phyloP scores from a whole-genome alignment of 2,888 invertebrate genomes.

The Apodemia hepburni region DNA sequence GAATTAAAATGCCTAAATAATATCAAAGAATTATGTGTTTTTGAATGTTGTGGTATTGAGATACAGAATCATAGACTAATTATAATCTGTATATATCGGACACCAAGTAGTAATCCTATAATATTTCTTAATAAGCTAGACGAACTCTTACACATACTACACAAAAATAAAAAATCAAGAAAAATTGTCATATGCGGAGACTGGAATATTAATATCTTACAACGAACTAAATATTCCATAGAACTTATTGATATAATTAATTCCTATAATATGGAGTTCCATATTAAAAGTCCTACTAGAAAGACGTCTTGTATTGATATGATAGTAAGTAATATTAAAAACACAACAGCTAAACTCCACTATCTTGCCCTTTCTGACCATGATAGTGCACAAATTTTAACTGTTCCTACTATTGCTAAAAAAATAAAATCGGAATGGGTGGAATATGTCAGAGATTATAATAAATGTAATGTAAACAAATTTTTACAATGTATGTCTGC shows the following conservation, averaged over 20 bases:
- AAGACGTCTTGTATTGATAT: conserved; percentile 22
- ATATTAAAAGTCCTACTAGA: conserved; percentile 7
- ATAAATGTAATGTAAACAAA: conserved; percentile 1
- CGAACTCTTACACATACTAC: background rate
- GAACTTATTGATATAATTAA: background rate
- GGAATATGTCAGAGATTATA: conserved; percentile 9
- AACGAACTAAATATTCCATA: background rate
- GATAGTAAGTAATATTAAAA: conserved; percentile 30
- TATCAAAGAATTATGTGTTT: background rate
- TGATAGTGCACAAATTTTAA: conserved; percentile 17
- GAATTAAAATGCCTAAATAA: background rate
- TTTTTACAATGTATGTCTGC: conserved; percentile 5
- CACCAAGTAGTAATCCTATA: conserved; percentile 16
- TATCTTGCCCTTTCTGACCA: conserved; percentile 25
- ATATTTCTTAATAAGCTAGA: conserved; percentile 21
- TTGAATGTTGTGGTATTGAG: conserved; percentile 17
- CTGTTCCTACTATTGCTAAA: background rate
- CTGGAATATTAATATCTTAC: background rate
- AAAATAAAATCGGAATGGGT: background rate
- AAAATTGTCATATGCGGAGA: background rate
- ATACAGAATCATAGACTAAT: background rate
- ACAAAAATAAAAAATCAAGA: background rate
- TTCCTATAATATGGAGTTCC: background rate
- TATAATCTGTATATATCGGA: conserved; percentile 18
- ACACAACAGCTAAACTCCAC: conserved; percentile 27